Evolutionary conservation across 1,140 invertebrate species (phyloP).

Genomic region (Orchesella cincta): DNA sequence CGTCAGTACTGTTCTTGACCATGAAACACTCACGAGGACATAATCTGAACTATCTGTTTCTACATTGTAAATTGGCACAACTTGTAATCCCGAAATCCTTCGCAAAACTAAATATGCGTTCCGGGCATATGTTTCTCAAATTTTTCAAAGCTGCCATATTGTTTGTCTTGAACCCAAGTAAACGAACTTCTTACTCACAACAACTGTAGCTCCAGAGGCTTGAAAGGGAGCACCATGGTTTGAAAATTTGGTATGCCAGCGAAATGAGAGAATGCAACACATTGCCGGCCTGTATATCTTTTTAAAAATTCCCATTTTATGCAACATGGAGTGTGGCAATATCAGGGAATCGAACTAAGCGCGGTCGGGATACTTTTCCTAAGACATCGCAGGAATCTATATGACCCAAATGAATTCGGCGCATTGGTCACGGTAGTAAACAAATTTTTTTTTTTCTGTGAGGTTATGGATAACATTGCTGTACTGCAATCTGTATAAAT

Average conservation of each 20-base stretch:
- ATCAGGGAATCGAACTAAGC: constrained; percentile 54
- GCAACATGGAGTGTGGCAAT: constrained; percentile 52
- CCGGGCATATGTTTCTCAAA: neutral
- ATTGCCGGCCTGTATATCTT: constrained; percentile 59
- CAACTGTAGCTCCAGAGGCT: constrained; percentile 48
- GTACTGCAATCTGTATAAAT: constrained; percentile 50
- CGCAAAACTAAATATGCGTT: constrained; percentile 25
- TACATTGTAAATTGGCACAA: constrained; percentile 33
- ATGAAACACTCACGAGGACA: too few relatives aligned
- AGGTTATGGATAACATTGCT: constrained; percentile 52
- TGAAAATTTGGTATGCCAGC: constrained; percentile 55
- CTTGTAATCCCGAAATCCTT: constrained; percentile 41
- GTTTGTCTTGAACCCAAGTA: neutral
- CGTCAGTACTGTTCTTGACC: constrained; percentile 25
- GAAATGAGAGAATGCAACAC: constrained; percentile 55
- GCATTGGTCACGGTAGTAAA: constrained; percentile 51
- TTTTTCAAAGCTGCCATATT: constrained; percentile 44
- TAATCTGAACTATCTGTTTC: constrained; percentile 34
- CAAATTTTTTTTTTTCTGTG: constrained; percentile 55
- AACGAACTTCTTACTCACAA: constrained; percentile 3
- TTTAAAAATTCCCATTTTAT: constrained; percentile 55
- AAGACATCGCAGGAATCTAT: constrained; percentile 52
- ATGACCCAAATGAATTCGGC: constrained; percentile 55
- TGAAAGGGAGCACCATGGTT: constrained; percentile 49
- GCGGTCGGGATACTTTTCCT: constrained; percentile 53